These are phyloP conservation scores for Tetranychus piercei DNA, from an alignment of 2,888 invertebrate species.

Conservation along the genomic window DNA sequence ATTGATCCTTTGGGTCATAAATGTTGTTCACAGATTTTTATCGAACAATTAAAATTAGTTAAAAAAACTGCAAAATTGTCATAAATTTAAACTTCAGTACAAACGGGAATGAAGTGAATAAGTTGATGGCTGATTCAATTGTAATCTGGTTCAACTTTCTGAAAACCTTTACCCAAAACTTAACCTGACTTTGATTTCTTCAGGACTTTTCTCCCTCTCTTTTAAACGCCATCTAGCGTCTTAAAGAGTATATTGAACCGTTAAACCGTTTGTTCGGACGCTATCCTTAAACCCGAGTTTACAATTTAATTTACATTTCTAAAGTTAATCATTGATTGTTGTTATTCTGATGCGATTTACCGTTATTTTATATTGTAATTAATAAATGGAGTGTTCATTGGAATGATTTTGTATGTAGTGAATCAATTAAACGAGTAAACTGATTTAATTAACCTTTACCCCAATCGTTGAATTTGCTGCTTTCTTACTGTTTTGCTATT, in stretches of 20 bases:
- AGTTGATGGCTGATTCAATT: not conserved
- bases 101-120: not conserved
- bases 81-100: not conserved
- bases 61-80: not conserved
- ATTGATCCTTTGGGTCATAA: no score
- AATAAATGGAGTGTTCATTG: no score
- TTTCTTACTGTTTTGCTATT: no score
- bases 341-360: no score
- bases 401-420: no score
- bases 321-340: not conserved
- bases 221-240: not conserved
- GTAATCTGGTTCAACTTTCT: not conserved
- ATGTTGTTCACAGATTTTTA: no score
- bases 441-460: no score
- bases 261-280: not conserved
- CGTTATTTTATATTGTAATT: no score
- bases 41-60: not conserved
- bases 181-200: no score
- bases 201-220: not conserved
- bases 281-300: not conserved
- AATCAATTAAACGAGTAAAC: no score
- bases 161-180: no score
- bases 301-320: not conserved
- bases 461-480: no score
- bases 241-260: not conserved